Percentiles rank a stretch among this genome's conserved stretches.
phyloP scores from a whole-genome alignment of 1,140 invertebrate species.

The Homalodisca vitripennis region DNA sequence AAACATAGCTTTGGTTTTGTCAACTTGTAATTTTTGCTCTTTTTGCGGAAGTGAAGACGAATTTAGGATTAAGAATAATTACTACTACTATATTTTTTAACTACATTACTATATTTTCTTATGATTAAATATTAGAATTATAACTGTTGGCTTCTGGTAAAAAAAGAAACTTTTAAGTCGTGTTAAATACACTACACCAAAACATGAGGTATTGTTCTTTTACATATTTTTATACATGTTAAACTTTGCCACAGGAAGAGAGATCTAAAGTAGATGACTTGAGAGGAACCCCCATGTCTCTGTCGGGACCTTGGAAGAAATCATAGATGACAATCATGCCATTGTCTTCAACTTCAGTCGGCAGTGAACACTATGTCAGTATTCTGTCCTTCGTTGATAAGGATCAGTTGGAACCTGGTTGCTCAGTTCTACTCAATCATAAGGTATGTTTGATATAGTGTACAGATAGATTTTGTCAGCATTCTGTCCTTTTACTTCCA shows the following conservation, averaged over 20 bases:
- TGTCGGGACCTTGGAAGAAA: conserved; percentile 98
- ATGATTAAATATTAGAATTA: not conserved
- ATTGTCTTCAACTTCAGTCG: conserved; percentile 99
- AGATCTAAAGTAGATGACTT: conserved; percentile 97
- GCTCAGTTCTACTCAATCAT: conserved; percentile 97
- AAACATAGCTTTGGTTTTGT: too few relatives aligned
- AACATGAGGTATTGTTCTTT: not conserved
- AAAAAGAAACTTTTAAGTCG: too few relatives aligned
- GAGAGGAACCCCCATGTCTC: conserved; percentile 99
- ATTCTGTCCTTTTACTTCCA: too few relatives aligned
- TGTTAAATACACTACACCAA: not conserved
- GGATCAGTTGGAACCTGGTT: conserved; percentile 98
- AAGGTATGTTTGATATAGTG: conserved; percentile 85
- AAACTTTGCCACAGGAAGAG: conserved; percentile 67
- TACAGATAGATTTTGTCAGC: too few relatives aligned
- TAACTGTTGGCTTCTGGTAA: not conserved
- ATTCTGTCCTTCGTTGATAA: conserved; percentile 99
- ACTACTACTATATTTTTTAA: not conserved
- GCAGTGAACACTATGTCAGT: conserved; percentile 99
- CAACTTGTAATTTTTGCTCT: too few relatives aligned
- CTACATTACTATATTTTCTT: not conserved
- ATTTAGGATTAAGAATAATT: not conserved
- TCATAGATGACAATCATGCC: conserved; percentile 99
- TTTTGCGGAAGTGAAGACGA: too few relatives aligned
- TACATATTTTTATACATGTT: not conserved